These are phyloP conservation scores for Pardosa pseudoannulata DNA, from an alignment of 2,888 invertebrate genomes.

Conservation along the genomic window DNA sequence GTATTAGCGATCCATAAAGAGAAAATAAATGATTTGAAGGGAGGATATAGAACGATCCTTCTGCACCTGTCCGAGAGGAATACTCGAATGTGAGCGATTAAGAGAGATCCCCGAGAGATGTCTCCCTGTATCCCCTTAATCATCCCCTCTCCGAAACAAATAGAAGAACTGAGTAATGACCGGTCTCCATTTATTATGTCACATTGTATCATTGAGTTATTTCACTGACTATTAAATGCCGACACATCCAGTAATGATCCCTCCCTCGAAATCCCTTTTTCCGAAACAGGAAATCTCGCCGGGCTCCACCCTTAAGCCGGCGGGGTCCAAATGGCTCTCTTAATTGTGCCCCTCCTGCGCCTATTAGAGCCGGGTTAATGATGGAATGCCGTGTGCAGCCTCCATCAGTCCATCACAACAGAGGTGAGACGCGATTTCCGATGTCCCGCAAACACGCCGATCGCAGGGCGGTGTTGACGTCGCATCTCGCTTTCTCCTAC, in stretches of 20 bases:
- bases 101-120: no score
- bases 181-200: neutral
- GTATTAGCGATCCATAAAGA: no score
- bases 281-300: conserved; percentile 18
- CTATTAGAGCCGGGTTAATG: conserved; percentile 59
- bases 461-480: no score
- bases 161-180: no score
- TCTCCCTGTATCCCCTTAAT: no score
- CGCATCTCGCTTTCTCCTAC: no score
- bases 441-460: conserved; percentile 30
- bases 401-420: conserved; percentile 48
- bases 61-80: no score
- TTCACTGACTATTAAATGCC: neutral
- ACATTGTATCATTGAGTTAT: conserved; percentile 7
- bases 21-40: no score
- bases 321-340: conserved; percentile 41
- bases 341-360: conserved; percentile 46
- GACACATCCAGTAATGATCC: neutral
- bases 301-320: conserved; percentile 36
- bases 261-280: neutral
- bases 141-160: no score
- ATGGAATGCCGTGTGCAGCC: conserved; percentile 40
- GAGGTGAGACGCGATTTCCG: conserved; percentile 32
- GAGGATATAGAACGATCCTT: no score
- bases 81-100: no score